Evolutionary conservation across 1,140 invertebrate genomes (phyloP), one percentile per base, ranked within the genome.

Genomic region (Heliconius nattereri): DNA sequence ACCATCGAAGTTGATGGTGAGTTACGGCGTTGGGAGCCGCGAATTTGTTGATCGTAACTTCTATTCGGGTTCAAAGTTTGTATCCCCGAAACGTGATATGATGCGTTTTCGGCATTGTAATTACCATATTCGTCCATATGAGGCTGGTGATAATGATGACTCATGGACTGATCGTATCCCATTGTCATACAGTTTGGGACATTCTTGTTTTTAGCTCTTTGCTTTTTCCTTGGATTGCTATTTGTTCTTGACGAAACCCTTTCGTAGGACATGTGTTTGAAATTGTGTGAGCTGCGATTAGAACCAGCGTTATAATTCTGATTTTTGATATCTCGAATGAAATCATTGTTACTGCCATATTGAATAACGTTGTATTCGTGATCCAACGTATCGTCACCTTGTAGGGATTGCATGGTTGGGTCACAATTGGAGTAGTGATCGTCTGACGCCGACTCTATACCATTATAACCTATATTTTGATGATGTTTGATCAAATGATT

Each of bases 341-440:
- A 95, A 73, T 94, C 94, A 73, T 88, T 92, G 81, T 93, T 95
- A 79, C 92, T 95, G 49, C 91, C 94, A 78, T 95, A 95, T 83
- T 95, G 94, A 52, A 95, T 95, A 19, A 94, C 94, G 77, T 95
- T 95, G 75, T 95, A 95, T 80, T 95, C 94, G 83, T 95, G 94
- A 80, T 95, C 94, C 35, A 95, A 86, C 0, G 93, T 88, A 82
- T 95, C 94, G 71, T 93, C 92, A 2, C 92, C 94, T 85, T 95
- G 94, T 40, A 95, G 81, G 16, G 93, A 94, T 73, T 95, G 94
- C 70, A 95, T 93, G 0, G 92, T 91, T 19, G 94, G 94, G 81
- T 95, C 94, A 78, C 94, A 95, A 77, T 95, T 95, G 0, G 94
- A 95, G 75, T 95, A 95, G 77, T 95, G 94, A 75, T 95, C 94